Percentiles rank a stretch among this genome's conserved stretches.
These are phyloP conservation scores for Volucella inflata DNA, from an alignment of 2,888 invertebrate species.

Conservation along the genomic window DNA sequence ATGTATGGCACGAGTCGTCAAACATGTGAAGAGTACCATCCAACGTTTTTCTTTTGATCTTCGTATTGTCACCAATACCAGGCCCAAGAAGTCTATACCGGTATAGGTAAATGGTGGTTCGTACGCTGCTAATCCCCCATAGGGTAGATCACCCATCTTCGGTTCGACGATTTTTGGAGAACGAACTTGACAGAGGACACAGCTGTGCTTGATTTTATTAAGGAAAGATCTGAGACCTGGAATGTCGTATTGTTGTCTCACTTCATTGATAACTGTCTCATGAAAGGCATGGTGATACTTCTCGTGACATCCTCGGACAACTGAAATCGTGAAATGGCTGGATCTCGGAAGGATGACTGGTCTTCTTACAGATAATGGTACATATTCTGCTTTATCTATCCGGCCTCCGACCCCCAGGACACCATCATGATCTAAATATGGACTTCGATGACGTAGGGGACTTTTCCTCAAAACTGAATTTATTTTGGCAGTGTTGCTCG, in stretches of 20 bases:
- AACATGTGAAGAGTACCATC: too few species aligned
- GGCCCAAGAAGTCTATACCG: slow-evolving; percentile 5
- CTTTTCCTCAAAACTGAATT: neutral
- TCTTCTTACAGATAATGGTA: too few species aligned
- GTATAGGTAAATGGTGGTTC: slow-evolving; percentile 5
- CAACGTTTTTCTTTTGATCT: neutral
- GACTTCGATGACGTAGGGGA: too few species aligned
- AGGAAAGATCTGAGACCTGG: slow-evolving; percentile 12
- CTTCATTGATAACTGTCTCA: neutral
- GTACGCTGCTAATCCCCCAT: neutral
- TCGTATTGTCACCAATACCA: neutral
- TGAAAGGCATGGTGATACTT: slow-evolving; percentile 13
- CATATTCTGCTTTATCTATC: too few species aligned
- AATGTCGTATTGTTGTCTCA: slow-evolving; percentile 9
- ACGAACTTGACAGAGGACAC: slow-evolving; percentile 1
- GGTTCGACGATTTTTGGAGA: neutral
- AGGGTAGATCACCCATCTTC: slow-evolving; percentile 1
- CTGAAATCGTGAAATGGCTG: slow-evolving; percentile 1
- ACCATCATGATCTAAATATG: slow-evolving; percentile 5
- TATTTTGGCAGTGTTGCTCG: neutral
- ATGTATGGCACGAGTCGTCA: too few species aligned
- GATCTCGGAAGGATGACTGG: too few species aligned
- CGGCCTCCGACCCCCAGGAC: slow-evolving; percentile 10
- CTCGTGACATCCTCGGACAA: slow-evolving; percentile 5
- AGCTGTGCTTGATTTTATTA: neutral